Evolutionary conservation across 2,888 invertebrate species (phyloP).

Genomic region (Eumerus sabulonum): DNA sequence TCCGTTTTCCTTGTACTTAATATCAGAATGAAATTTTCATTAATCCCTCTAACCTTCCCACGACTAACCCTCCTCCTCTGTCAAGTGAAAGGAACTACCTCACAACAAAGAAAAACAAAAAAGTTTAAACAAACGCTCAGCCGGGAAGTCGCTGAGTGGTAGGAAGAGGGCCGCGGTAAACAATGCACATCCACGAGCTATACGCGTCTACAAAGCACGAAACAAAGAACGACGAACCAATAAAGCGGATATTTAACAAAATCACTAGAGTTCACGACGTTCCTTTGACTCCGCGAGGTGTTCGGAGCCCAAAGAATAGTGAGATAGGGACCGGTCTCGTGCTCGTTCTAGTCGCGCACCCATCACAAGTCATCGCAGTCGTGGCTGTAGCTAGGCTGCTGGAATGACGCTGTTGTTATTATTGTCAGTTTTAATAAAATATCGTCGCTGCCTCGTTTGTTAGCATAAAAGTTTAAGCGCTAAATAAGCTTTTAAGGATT

Average conservation of each 20-base stretch:
- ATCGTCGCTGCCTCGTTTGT: constrained; percentile 38
- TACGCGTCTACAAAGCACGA: neutral
- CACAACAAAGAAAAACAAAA: constrained; percentile 8
- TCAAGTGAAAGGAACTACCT: neutral
- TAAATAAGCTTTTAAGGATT: constrained; percentile 57
- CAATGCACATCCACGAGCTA: neutral
- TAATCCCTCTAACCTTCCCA: constrained; percentile 31
- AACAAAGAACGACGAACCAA: constrained; percentile 34
- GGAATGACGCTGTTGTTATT: too few species aligned
- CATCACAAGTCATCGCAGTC: neutral
- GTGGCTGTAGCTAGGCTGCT: too few species aligned
- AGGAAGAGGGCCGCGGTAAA: too few species aligned
- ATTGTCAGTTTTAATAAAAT: constrained; percentile 49
- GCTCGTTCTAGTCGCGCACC: neutral
- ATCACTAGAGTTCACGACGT: constrained; percentile 24
- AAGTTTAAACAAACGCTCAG: constrained; percentile 8
- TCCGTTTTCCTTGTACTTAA: neutral
- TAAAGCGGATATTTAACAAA: constrained; percentile 26
- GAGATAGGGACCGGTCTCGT: too few species aligned
- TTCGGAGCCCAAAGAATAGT: too few species aligned
- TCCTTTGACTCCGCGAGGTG: too few species aligned
- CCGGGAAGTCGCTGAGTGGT: too few species aligned
- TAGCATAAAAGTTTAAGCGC: constrained; percentile 56
- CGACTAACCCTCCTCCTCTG: neutral
- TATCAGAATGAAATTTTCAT: constrained; percentile 41